Base-by-base conservation (phyloP, 1,140 invertebrate genomes). In the Notospermus geniculatus region DNA sequence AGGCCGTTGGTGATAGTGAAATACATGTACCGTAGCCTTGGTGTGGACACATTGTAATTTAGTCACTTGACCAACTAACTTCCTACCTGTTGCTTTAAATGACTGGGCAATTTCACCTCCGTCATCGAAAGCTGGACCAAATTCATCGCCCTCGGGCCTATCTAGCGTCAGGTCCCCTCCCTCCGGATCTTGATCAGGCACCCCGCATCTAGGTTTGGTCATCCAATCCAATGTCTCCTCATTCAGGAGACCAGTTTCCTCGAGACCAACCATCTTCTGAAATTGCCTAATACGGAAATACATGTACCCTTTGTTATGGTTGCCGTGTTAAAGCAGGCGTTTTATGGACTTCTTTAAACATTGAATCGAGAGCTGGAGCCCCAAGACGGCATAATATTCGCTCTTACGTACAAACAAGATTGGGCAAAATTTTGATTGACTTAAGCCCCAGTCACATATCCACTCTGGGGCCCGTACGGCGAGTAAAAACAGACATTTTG, bases 161-260 rank as follows among this genome's bases (percentile, higher is more conserved):
- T 36, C 32, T 15, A 36, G 15, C 32, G 15, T 36, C 32, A 36
- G 32, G 32, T 36, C 32, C 15, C 5, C 4, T 4, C 32, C 32
- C 4, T 36, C 32, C 5, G 46, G 46, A 27, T 7, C n/a, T n/a
- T 50, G n/a, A n/a, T 50, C 46, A 23, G n/a, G n/a, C 46, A 50
- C n/a, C 4, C 46, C 46, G 46, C 46, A 50, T 27, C 46, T 5
- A 7, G 46, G 46, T 27, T 19, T 27, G 4, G 25, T 23, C 46
- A 50, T 50, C 46, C 25, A 23, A 9, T 4, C 9, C 46, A 23
- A 9, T 5, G 46, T 50, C 19, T 50, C 25, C n/a, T 19, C 19
- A n/a, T 50, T 27, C 5, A 50, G 46, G n/a, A 50, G 4, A 50
- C 46, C 46, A 50, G 46, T 50, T 50, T 50, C 46, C 9, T 19